Base-by-base conservation (phyloP, 2,113 vertebrate genomes). In the Lepidothrix coronata region DNA sequence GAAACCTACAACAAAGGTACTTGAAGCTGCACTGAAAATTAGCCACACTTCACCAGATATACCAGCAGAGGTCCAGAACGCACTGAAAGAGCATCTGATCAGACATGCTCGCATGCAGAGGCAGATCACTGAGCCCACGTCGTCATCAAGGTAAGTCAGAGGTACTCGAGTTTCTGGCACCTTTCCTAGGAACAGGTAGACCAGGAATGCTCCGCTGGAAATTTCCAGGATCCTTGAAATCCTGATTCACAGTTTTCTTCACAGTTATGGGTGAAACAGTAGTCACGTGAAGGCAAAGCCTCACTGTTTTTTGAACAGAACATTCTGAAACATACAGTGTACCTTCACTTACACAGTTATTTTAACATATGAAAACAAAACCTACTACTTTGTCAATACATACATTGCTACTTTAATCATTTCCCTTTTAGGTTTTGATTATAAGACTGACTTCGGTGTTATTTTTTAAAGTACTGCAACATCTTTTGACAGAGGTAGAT, bases 1-100 rank as follows among this genome's bases (percentile, higher is more conserved):
- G 52, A 98, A 98, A 70, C 98, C 98, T 77, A 94, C 98, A 0
- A 97, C 98, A 41, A 99, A 98, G 95, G 97, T 98, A 33, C 97
- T 98, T 48, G 99, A 99, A 92, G 98, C 99, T 7, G 99, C 99
- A 4, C 98, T 99, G 98, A 99, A 99, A 98, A 99, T 99, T 96
- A 99, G 99, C 97, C 99, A 99, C 98, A 99, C 99, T 37, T 99
- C 99, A 14, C 99, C 99, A 5, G 99, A 99, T 91, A 99, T 99
- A 88, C 99, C 99, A 16, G 99, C 99, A 3, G 99, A 99, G 97
- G 99, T 99, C 75, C 99, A 99, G 91, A 99, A 98, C 0, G 98
- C 99, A 6, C 96, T 99, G 90, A 99, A 98, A 72, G 99, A 99
- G 74, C 99, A 98, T 93, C 98, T 99, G 71, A 98, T 98, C 97